Conservation (phyloP, 2,888 invertebrate genomes). For the Elysia crispata region DNA sequence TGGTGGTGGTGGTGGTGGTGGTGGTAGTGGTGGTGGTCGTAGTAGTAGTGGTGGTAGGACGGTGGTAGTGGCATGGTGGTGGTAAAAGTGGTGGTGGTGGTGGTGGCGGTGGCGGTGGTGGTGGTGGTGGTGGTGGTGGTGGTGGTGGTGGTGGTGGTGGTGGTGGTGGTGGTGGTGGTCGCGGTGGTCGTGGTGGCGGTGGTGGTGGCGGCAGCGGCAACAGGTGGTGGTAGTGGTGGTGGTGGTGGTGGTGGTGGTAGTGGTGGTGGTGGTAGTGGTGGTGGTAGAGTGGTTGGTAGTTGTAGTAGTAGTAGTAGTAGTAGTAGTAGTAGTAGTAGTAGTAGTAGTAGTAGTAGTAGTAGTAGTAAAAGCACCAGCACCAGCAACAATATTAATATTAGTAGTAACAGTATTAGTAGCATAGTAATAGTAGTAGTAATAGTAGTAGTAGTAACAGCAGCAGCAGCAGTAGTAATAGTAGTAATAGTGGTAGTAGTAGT, state of each 20-base stretch:
- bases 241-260: background rate
- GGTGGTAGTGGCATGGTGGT: background rate
- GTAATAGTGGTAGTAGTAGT: slow-evolving; percentile 24
- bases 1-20: slow-evolving; percentile 3
- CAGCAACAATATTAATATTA: too few relatives aligned
- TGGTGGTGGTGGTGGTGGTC: background rate
- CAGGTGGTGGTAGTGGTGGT: background rate
- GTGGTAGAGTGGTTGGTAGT: too few relatives aligned
- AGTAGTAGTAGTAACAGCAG: background rate
- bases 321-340: slow-evolving; percentile 9
- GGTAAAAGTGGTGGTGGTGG: background rate
- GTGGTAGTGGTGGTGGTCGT: too few relatives aligned
- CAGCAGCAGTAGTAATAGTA: slow-evolving; percentile 15
- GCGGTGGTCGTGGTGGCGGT: too few relatives aligned
- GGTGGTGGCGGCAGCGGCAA: background rate
- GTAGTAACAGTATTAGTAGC: too few relatives aligned
- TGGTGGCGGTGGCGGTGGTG: slow-evolving; percentile 10
- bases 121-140: slow-evolving; percentile 26
- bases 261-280: background rate
- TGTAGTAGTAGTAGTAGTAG: too few relatives aligned
- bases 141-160: slow-evolving; percentile 28
- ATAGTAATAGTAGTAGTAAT: slow-evolving; percentile 2
- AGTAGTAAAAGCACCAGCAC: too few relatives aligned
- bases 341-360: too few relatives aligned
- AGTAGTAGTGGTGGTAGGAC: too few relatives aligned